Base-by-base conservation (phyloP, 2,113 vertebrate species). In the Salvelinus alpinus region DNA sequence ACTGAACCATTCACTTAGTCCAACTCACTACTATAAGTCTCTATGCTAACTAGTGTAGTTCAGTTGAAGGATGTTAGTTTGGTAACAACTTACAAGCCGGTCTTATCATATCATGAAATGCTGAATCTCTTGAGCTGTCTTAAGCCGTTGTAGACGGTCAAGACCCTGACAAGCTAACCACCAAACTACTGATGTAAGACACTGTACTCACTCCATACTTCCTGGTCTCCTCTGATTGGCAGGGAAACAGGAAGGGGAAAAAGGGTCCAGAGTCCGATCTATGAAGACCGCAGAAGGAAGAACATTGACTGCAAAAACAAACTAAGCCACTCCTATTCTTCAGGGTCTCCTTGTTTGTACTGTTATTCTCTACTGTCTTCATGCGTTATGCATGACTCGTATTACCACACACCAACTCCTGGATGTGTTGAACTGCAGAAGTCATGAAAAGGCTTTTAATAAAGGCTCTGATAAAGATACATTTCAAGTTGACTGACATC, bases 231-330 rank as follows among this genome's bases (percentile, higher is more conserved):
- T 89, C 3, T 89, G 80, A 18, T 87, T 76, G 78, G 65, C 91
- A 99, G 97, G 93, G 91, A 78, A 95, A 94, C 89, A 96, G 95
- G 90, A 98, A 95, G 86, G 94, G 94, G 47, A 96, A 95, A 88
- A 96, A 93, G 83, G 92, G 91, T 54, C 90, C 89, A 5, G 95
- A 99, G 80, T 87, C 91, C 16, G 95, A 97, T 89, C 91, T 94
- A 86, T 95, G 92, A 94, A 94, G 88, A 66, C 14, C 20, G 13
- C 76, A 4, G 14, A 65, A 73, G 13, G 25, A 75, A 75, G 77
- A 70, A 11, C 57, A 75, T 62, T 6, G 47, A 72, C 38, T 76
- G 20, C 13, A 70, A 72, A 84, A 73, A 57, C 0, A 71, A 57
- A 71, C 70, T 18, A 29, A 57, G 13, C n/a, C 38, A 70, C 22